Percentiles rank a stretch among this genome's conserved stretches.
These are phyloP conservation scores for Apamea monoglypha DNA, from an alignment of 2,888 invertebrate genomes.

Conservation along the genomic window DNA sequence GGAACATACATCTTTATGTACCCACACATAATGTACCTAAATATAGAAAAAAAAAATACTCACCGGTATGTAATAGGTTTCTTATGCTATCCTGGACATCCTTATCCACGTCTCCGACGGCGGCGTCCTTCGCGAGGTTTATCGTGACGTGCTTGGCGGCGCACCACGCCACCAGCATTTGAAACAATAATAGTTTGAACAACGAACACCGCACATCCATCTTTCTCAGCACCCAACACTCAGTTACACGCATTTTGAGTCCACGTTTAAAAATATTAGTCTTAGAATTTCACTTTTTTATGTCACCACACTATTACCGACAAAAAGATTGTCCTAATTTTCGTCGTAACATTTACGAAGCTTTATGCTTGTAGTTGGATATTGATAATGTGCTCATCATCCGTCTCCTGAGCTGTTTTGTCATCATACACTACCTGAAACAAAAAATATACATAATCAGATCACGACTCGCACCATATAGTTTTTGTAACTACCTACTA, in stretches of 20 bases:
- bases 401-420: constrained; percentile 79
- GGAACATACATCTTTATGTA: too few species aligned
- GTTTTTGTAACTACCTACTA: constrained; percentile 29
- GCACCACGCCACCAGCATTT: constrained; percentile 85
- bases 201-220: constrained; percentile 86
- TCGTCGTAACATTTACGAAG: constrained; percentile 72
- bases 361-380: constrained; percentile 87
- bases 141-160: constrained; percentile 83
- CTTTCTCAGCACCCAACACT: constrained; percentile 81
- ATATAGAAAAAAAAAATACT: constrained; percentile 65
- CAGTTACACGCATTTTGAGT: constrained; percentile 80
- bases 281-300: constrained; percentile 60
- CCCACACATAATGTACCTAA: background rate
- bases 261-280: constrained; percentile 68
- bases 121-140: constrained; percentile 70
- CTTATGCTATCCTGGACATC: constrained; percentile 84
- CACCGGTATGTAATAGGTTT: constrained; percentile 85
- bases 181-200: constrained; percentile 86
- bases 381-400: constrained; percentile 81
- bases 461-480: constrained; percentile 7
- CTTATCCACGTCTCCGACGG: constrained; percentile 70
- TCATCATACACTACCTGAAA: constrained; percentile 88
- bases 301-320: constrained; percentile 65
- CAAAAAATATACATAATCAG: constrained; percentile 70
- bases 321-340: constrained; percentile 57